Evolutionary conservation across 2,888 invertebrate species (phyloP), one percentile per base, ranked within the genome.

Genomic region (Leucania comma): DNA sequence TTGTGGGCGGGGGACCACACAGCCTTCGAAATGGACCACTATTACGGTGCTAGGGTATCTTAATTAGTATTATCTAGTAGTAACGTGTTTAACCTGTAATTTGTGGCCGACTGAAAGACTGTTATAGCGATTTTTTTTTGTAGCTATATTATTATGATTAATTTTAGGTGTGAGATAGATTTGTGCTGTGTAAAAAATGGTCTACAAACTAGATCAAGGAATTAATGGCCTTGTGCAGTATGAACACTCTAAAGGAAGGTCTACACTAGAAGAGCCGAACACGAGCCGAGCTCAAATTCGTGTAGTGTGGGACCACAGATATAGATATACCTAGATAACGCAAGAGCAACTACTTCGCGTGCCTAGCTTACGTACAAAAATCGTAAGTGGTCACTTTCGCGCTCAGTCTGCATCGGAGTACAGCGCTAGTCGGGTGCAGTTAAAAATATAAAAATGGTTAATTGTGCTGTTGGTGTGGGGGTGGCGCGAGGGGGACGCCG

Each of bases 1-100:
- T 75, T 59, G 81, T 73, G 78, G 80, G 80, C 80, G 84, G 78
- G 62, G n/a, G 82, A 83, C 84, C 84, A 84, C 85, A 84, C 84
- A 84, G 72, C 54, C 72, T 57, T 68, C n/a, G 63, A 69, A 81
- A 61, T 61, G 58, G 65, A 68, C 57, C 70, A 71, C 57, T 68
- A 54, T 46, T 61, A 56, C 26, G n/a, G 70, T 72, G 65, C 60
- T 61, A 63, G 62, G 64, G 67, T 74, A 59, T 65, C 80, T 72
- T 72, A 70, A 83, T 82, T 63, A 66, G 54, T 58, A 65, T 63
- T 74, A 68, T 81, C 68, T 77, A 66, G 29, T 68, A 67, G 38
- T 63, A 48, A 63, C 51, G 32, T 48, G 53, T 59, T 78, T 29
- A 71, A 29, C 8, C 60, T 82, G 38, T 74, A 66, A 78, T 81